phyloP scores from a whole-genome alignment of 1,140 invertebrate genomes.

The Harlomillsia oculata region DNA sequence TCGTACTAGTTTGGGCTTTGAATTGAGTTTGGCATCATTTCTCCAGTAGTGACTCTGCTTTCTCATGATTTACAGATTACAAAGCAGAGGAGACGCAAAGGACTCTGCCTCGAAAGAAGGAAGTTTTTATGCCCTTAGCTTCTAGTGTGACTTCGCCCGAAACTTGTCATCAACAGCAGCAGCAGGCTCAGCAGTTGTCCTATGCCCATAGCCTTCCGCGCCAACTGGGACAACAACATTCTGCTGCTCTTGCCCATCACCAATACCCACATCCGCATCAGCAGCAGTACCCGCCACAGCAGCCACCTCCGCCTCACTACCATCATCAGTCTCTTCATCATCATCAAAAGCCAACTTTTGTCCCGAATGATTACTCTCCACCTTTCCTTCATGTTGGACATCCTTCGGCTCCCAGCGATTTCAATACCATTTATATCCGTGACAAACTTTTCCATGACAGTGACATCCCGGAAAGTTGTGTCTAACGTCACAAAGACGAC shows the following conservation, averaged over 20 bases:
- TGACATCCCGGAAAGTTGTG: conserved; percentile 35
- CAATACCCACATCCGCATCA: conserved; percentile 3
- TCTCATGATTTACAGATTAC: conserved; percentile 11
- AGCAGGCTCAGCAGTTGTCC: neutral
- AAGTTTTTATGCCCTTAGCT: neutral
- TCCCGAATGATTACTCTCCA: conserved; percentile 10
- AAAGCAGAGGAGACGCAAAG: neutral
- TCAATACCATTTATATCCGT: conserved; percentile 34
- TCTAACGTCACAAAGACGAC: neutral
- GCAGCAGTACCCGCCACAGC: conserved; percentile 7
- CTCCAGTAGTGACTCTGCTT: too few species aligned
- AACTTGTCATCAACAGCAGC: neutral
- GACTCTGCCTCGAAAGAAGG: neutral
- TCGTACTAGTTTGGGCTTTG: too few species aligned
- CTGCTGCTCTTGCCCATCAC: conserved; percentile 4
- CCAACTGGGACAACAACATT: neutral
- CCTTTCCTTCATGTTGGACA: conserved; percentile 2
- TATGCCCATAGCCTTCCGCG: conserved; percentile 3
- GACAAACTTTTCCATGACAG: conserved; percentile 32
- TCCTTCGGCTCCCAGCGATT: conserved; percentile 20
- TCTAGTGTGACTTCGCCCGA: neutral
- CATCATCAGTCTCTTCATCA: conserved; percentile 10
- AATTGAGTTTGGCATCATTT: too few species aligned
- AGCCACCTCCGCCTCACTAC: neutral
- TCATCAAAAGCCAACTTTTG: conserved; percentile 6